Percentiles rank a stretch among this genome's conserved stretches.
Evolutionary conservation across 2,797 vertebrate genomes (phyloP).

Genomic region (Gallirallus australis): DNA sequence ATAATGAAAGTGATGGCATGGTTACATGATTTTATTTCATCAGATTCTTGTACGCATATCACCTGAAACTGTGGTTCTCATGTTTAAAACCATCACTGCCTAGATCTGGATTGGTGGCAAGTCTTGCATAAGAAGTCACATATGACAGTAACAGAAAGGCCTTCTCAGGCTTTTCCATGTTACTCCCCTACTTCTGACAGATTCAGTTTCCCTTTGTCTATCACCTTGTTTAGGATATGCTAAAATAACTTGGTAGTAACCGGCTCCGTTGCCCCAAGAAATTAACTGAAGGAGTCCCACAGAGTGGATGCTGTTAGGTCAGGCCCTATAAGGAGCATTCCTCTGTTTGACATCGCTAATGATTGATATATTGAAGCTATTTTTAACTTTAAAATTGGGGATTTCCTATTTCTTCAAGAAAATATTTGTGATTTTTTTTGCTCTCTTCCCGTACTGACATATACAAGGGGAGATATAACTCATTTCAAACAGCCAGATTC

Average conservation of each 20-base stretch:
- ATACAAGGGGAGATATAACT: background rate
- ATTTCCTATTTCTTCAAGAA: background rate
- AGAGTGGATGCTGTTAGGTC: background rate
- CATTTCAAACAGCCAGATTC: background rate
- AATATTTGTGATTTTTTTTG: background rate
- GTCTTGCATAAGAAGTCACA: background rate
- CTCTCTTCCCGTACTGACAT: background rate
- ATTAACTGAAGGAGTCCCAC: background rate
- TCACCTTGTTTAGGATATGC: background rate
- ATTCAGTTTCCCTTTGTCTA: slow-evolving; percentile 11
- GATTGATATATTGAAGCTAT: background rate
- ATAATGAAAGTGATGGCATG: background rate
- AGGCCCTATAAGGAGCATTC: background rate
- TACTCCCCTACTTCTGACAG: background rate
- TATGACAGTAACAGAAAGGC: background rate
- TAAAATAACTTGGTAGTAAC: background rate
- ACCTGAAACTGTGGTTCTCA: background rate
- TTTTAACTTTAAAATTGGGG: background rate
- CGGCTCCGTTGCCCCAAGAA: background rate
- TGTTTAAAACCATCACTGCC: background rate
- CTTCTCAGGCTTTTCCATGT: background rate
- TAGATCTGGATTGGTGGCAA: background rate
- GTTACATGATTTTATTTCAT: background rate
- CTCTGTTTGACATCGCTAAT: background rate
- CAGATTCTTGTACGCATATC: background rate